Evolutionary conservation across 2,797 vertebrate genomes (phyloP), one percentile per base, ranked within the genome.

Genomic region (Spea hammondii): DNA sequence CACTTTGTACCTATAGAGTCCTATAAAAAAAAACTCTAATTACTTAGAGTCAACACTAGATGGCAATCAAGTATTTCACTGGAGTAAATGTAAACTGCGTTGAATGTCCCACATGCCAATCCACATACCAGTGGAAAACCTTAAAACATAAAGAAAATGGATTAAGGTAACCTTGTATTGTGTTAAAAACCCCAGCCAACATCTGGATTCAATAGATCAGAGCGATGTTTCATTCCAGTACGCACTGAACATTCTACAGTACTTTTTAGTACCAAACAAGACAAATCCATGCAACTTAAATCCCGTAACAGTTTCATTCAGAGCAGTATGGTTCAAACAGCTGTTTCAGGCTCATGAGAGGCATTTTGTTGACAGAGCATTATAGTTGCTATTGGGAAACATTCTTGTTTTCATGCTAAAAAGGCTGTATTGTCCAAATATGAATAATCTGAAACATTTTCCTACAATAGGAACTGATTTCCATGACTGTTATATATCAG

Each of bases 51-150:
- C 32, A 85, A 86, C 92, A 85, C 86, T 84, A 89, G 92, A 87
- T 91, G 92, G 91, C 91, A 90, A 85, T 81, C 80, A 75, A 88
- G 87, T 85, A 89, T 83, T 91, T 87, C 70, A 49, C 45, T 88
- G 84, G 48, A 11, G 72, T 17, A 71, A 11, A 8, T 9, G 0
- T 9, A 47, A 7, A 48, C 44, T 11, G 4, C 6, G 46, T 69
- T 70, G 45, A 64, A 74, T 66, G 69, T 74, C 49, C 66, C 66
- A 48, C 55, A 77, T 17, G 12, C 70, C 65, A 72, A 59, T 62
- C 65, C 46, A 78, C 49, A 86, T 85, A 68, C 55, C 85, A 84
- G 84, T 83, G 82, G 82, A 90, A 85, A 32, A 77, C 65, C 11
- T 11, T 81, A 74, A n/a, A 69, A 82, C 50, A 55, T 62, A 62